Evolutionary conservation across 2,113 vertebrate species (phyloP).

Genomic region (Nothoprocta perdicaria): DNA sequence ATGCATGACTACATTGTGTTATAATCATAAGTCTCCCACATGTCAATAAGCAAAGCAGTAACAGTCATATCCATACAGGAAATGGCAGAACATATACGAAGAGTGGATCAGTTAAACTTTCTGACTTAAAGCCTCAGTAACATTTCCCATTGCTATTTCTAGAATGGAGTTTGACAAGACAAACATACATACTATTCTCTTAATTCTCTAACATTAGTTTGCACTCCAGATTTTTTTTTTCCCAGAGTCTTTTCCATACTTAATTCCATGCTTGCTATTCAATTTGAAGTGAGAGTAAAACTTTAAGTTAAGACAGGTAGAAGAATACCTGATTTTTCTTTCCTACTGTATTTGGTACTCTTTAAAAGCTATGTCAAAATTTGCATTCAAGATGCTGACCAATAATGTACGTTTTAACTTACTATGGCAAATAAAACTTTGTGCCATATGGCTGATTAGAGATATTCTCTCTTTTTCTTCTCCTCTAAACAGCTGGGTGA

Average conservation of each 20-base stretch:
- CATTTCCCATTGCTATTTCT: neutral
- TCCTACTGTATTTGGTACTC: constrained; percentile 3
- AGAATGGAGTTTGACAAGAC: neutral
- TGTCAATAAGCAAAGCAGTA: neutral
- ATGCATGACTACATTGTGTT: fast-evolving
- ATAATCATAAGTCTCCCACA: fast-evolving
- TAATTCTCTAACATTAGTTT: neutral
- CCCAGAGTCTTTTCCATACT: neutral
- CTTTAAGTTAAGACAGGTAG: too few species aligned
- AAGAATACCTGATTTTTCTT: neutral
- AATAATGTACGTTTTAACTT: constrained; percentile 68
- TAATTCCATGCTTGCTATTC: neutral
- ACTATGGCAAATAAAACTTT: constrained; percentile 84
- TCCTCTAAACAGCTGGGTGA: constrained; percentile 95
- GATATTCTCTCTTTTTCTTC: constrained; percentile 86
- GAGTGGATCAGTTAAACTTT: neutral
- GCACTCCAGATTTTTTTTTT: neutral
- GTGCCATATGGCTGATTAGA: constrained; percentile 95
- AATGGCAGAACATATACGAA: neutral
- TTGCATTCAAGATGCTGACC: constrained; percentile 77
- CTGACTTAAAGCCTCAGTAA: neutral
- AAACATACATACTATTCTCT: neutral
- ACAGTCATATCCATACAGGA: neutral
- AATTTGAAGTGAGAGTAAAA: neutral
- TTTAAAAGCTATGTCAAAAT: constrained; percentile 57